phyloP scores from a whole-genome alignment of 1,140 invertebrate genomes.

The Chymomyza costata region DNA sequence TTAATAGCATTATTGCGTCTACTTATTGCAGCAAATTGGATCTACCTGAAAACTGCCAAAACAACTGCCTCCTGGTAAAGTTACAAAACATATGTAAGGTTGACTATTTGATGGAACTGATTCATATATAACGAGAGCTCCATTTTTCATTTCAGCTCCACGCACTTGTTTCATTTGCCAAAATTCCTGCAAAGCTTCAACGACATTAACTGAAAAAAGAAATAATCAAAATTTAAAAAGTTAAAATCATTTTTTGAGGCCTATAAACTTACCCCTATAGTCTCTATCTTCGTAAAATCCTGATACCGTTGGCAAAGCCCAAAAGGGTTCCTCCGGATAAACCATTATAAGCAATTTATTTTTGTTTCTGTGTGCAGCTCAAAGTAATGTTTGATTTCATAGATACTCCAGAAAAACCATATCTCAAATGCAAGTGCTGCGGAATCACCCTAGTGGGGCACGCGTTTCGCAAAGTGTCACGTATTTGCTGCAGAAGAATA shows the following conservation, averaged over 20 bases:
- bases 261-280: conserved; percentile 52
- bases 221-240: not conserved
- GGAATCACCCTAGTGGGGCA: conserved; percentile 5
- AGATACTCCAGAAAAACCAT: conserved; percentile 3
- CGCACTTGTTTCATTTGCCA: conserved; percentile 97
- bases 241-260: not conserved
- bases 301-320: conserved; percentile 66
- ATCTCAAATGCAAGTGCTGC: conserved; percentile 1
- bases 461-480: no score
- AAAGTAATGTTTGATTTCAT: conserved; percentile 24
- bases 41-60: conserved; percentile 94
- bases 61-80: conserved; percentile 94
- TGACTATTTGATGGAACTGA: conserved; percentile 92
- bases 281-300: conserved; percentile 70
- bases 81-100: conserved; percentile 96
- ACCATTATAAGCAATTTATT: conserved; percentile 50
- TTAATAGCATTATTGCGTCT: not conserved
- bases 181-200: conserved; percentile 96
- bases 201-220: conserved; percentile 87
- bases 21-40: not conserved
- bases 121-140: conserved; percentile 95
- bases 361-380: no score
- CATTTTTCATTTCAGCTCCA: conserved; percentile 90
- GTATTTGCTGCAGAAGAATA: conserved; percentile 11
- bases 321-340: conserved; percentile 73